Base-by-base conservation (phyloP, 2,797 vertebrate genomes). In the Fundulus diaphanus region DNA sequence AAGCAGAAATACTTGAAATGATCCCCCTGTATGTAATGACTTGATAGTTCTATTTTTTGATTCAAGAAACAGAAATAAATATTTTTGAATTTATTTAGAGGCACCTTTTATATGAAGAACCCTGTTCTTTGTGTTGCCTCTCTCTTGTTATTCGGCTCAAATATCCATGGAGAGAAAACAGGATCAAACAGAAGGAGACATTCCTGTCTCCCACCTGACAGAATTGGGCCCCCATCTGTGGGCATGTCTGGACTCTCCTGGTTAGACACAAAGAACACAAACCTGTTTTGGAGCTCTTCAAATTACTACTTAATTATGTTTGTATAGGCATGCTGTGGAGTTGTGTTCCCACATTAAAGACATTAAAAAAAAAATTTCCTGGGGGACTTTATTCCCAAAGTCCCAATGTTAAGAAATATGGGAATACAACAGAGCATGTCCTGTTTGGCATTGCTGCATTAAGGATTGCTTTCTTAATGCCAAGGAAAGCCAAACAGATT, bases 171-270 rank as follows among this genome's bases (percentile, higher is more conserved):
- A 22, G 35, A 35, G 66, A 33, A 52, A 51, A 54, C 12, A 59
- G 72, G 78, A 49, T 31, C 24, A 78, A 73, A 57, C 59, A 40
- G 31, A 80, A 16, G 59, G 65, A 72, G 57, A 83, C 77, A 69
- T 88, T 84, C 70, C 46, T 71, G 44, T 70, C 51, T 68, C 73
- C 73, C 66, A 75, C 33, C 82, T 81, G 84, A 82, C 76, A 79
- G 73, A 76, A 73, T 56, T 75, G 48, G 56, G 54, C 29, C 57
- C 40, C 68, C 72, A 51, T 63, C 78, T 81, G 73, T 63, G 75
- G 63, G 66, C 74, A 65, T 80, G 79, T 86, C 75, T 65, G 78
- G 73, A 82, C 76, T 15, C 22, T 77, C 1, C 7, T 4, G 2
- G 57, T 37, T 13, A n/a, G n/a, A 68, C 16, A 33, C 29, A 61